Evolutionary conservation across 2,797 vertebrate species (phyloP).

Genomic region (Clarias platycephalus): DNA sequence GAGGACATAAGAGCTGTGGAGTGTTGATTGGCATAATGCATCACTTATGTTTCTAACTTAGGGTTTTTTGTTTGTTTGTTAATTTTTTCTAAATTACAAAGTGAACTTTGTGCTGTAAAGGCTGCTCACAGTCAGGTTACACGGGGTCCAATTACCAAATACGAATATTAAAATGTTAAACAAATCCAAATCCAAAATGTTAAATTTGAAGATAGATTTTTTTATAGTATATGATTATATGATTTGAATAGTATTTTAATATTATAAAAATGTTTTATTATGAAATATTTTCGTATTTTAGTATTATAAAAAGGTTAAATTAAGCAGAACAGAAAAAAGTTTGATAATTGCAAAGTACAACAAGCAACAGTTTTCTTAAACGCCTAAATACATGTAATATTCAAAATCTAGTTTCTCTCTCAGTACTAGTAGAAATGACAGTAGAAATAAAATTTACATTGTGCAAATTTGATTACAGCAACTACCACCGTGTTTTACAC

Average conservation of each 20-base stretch:
- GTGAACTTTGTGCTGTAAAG: constrained; percentile 47
- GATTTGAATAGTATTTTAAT: too few relatives aligned
- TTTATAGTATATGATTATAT: too few relatives aligned
- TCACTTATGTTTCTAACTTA: constrained; percentile 42
- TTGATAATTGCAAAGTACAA: neutral
- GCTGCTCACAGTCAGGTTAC: constrained; percentile 51
- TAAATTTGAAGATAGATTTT: neutral
- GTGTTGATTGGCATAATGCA: constrained; percentile 17
- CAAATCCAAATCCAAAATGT: neutral
- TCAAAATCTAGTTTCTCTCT: too few relatives aligned
- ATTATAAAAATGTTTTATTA: too few relatives aligned
- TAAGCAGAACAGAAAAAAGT: neutral
- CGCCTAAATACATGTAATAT: neutral
- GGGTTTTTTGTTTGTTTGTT: neutral
- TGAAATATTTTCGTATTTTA: too few relatives aligned
- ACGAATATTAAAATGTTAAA: neutral
- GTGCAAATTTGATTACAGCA: neutral
- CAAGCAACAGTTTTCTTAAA: neutral
- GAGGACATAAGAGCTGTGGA: constrained; percentile 32
- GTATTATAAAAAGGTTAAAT: too few relatives aligned
- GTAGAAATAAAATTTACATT: neutral
- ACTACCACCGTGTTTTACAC: neutral
- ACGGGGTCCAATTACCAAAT: constrained; percentile 5
- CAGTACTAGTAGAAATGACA: neutral
- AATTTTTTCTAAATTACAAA: constrained; percentile 38